Conservation (phyloP, 37 sponge, comb jelly and placozoan species). For the Halichondria panicea region DNA sequence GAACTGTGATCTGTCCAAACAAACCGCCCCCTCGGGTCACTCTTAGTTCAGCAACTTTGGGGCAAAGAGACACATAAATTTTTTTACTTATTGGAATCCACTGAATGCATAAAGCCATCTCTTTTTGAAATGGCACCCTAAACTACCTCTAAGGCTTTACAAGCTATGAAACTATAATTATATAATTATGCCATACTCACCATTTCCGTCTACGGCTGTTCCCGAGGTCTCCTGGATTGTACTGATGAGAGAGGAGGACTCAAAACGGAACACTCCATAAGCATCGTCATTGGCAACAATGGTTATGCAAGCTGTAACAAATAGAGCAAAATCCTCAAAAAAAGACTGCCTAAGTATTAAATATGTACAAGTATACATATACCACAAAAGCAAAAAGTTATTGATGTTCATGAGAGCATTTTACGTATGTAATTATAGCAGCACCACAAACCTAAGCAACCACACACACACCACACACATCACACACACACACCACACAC, state of each 20-base stretch:
- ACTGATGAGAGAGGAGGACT: neutral
- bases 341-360: neutral
- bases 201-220: constrained; percentile 17
- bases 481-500: too few relatives aligned
- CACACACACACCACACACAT: too few relatives aligned
- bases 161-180: neutral
- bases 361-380: neutral
- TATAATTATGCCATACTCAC: neutral
- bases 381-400: neutral
- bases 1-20: constrained; percentile 68
- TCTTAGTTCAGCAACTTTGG: constrained; percentile 54
- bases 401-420: neutral
- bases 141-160: neutral
- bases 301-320: constrained; percentile 53
- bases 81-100: neutral
- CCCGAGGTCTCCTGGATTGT: constrained; percentile 51
- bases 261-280: constrained; percentile 82
- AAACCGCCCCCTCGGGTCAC: constrained; percentile 59
- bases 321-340: neutral
- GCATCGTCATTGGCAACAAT: constrained; percentile 75
- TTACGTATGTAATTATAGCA: too few relatives aligned
- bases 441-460: too few relatives aligned
- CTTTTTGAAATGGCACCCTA: neutral
- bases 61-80: neutral
- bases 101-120: too few relatives aligned